Evolutionary conservation across 2,113 vertebrate genomes (phyloP).

Genomic region (Antechinus stuartii): DNA sequence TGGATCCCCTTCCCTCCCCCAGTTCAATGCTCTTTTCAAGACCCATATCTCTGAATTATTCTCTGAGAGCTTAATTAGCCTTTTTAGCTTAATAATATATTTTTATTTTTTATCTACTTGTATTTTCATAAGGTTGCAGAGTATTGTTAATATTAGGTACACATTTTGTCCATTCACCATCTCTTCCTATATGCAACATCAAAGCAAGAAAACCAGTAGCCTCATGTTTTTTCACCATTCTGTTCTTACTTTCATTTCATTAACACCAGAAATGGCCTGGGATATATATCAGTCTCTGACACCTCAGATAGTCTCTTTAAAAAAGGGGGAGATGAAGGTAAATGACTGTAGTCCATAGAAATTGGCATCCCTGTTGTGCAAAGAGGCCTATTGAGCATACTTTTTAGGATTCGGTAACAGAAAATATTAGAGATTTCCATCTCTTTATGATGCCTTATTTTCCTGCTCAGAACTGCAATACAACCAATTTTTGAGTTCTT

Average conservation of each 20-base stretch:
- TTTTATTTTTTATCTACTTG: constrained; percentile 33
- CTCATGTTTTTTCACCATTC: background rate
- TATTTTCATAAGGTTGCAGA: constrained; percentile 14
- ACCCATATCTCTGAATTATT: constrained; percentile 11
- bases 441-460: constrained; percentile 4
- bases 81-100: background rate
- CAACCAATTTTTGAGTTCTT: constrained; percentile 17
- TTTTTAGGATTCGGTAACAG: background rate
- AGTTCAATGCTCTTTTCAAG: background rate
- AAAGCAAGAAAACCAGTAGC: constrained; percentile 6
- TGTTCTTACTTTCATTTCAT: constrained; percentile 13
- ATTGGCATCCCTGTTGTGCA: background rate
- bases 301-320: constrained; percentile 9
- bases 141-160: constrained; percentile 25
- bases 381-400: constrained; percentile 16
- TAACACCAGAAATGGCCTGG: constrained; percentile 22
- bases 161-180: background rate
- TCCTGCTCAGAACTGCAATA: background rate
- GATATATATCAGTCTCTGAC: background rate
- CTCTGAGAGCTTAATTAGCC: constrained; percentile 36
- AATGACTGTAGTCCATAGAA: constrained; percentile 1
- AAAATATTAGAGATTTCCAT: constrained; percentile 25
- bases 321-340: constrained; percentile 43
- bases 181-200: background rate
- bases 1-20: background rate